These are phyloP conservation scores for Lycocorax pyrrhopterus DNA, from an alignment of 2,113 vertebrate genomes.

Conservation along the genomic window DNA sequence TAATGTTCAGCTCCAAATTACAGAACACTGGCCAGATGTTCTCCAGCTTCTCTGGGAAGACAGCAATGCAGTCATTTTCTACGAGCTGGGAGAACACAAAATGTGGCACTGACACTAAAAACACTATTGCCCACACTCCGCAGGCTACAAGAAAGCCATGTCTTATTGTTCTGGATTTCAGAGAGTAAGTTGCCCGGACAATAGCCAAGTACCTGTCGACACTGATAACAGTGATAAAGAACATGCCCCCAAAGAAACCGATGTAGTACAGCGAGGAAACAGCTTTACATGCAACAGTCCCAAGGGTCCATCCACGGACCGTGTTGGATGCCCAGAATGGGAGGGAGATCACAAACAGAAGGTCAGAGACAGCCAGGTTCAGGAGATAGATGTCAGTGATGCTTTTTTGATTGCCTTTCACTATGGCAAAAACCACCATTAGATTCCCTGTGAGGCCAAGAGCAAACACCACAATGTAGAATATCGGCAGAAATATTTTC, in stretches of 20 bases:
- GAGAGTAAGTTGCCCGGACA: slow-evolving; percentile 79
- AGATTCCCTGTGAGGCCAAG: slow-evolving; percentile 83
- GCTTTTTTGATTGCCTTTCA: slow-evolving; percentile 70
- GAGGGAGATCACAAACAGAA: slow-evolving; percentile 81
- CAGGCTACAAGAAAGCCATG: slow-evolving; percentile 71
- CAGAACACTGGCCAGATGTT: slow-evolving; percentile 76
- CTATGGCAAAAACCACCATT: slow-evolving; percentile 82
- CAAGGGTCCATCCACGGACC: slow-evolving; percentile 71
- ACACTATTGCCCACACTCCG: slow-evolving; percentile 72
- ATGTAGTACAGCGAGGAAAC: slow-evolving; percentile 79
- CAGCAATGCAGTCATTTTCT: slow-evolving; percentile 19
- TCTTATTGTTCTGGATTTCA: slow-evolving; percentile 70
- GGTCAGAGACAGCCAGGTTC: slow-evolving; percentile 85
- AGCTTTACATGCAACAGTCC: slow-evolving; percentile 73
- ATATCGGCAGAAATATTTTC: slow-evolving; percentile 48
- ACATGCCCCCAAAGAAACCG: slow-evolving; percentile 84
- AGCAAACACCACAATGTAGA: slow-evolving; percentile 76
- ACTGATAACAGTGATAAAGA: slow-evolving; percentile 89
- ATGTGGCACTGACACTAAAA: slow-evolving; percentile 83
- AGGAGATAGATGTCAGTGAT: slow-evolving; percentile 90
- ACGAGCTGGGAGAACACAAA: slow-evolving; percentile 64
- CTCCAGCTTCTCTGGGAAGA: slow-evolving; percentile 50
- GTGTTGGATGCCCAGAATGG: slow-evolving; percentile 85
- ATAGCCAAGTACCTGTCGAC: slow-evolving; percentile 88
- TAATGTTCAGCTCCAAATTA: slow-evolving; percentile 74